Evolutionary conservation across 2,888 invertebrate species (phyloP).

Genomic region (Rhingia rostrata): DNA sequence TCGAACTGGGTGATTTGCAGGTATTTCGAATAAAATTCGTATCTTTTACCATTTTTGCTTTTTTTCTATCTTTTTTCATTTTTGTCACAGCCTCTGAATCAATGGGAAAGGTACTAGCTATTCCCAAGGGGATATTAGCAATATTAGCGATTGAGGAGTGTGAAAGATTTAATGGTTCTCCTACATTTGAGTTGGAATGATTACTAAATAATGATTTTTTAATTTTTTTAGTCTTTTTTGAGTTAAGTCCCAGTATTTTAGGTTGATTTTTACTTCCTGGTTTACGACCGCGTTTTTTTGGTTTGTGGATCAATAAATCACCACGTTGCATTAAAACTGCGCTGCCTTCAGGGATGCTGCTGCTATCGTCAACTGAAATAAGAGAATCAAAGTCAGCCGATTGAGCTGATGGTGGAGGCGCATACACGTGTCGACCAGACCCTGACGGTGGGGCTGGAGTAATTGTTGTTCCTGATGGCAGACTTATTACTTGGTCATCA

Average conservation of each 20-base stretch:
- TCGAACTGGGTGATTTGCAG: constrained; percentile 34
- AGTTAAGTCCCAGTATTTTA: constrained; percentile 56
- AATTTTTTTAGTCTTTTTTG: constrained; percentile 75
- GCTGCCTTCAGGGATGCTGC: constrained; percentile 60
- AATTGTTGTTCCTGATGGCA: constrained; percentile 82
- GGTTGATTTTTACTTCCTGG: constrained; percentile 80
- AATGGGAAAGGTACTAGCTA: constrained; percentile 69
- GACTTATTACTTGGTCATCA: constrained; percentile 77
- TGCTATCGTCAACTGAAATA: constrained; percentile 57
- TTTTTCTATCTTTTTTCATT: constrained; percentile 79
- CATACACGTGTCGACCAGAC: constrained; percentile 71
- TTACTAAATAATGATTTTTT: constrained; percentile 67
- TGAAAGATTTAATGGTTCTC: constrained; percentile 74
- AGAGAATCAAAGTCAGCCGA: constrained; percentile 40
- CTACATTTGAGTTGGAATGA: constrained; percentile 43
- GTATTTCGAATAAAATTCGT: constrained; percentile 33
- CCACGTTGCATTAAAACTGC: constrained; percentile 61
- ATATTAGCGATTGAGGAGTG: constrained; percentile 64
- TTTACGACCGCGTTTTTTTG: constrained; percentile 81
- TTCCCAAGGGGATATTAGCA: constrained; percentile 66
- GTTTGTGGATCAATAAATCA: constrained; percentile 76
- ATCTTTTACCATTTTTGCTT: constrained; percentile 73
- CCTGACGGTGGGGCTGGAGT: constrained; percentile 78
- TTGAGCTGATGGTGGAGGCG: constrained; percentile 63
- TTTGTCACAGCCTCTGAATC: constrained; percentile 70